Base-by-base conservation (phyloP, 2,888 invertebrate species). In the Serripes groenlandicus region DNA sequence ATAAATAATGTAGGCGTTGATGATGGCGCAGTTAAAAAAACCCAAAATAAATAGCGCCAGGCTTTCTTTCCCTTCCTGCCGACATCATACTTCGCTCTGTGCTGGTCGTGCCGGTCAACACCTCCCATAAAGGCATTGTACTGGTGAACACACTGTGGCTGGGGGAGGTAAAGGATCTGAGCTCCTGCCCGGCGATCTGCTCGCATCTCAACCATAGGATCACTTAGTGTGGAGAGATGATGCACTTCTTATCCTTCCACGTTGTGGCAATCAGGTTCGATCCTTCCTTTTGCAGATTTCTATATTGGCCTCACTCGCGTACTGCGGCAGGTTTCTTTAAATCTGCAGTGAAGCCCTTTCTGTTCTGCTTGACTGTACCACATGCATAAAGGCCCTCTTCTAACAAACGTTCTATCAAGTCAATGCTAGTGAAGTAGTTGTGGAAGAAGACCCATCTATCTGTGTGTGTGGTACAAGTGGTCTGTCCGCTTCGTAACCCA, bases 1-100 rank as follows among this genome's bases (percentile, higher is more conserved):
- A n/a, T n/a, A n/a, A n/a, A n/a, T n/a, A n/a, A n/a, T n/a, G 58
- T 71, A 76, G 11, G 85, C 79, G 70, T 81, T 79, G 18, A 77
- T 72, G 23, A 81, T 66, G 18, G 64, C 32, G 76, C 74, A 37
- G 81, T 81, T 21, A 79, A 18, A 0, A 81, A 9, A 66, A 81
- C 81, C 79, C 73, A 81, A 54, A 54, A 49, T 70, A 78, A 9
- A 76, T 81, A 81, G 3, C 54, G 60, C 76, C 72, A 76, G 15
- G 68, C 56, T 60, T 76, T 81, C 42, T 76, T 81, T 18, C 74
- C 52, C 21, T 60, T 54, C 37, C 77, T 73, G 21, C 70, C 74
- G 4, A 74, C 18, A 56, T 34, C 18, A 68, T 78, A 78, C 5
- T 23, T 69, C n/a, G 56, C 72, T 21, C 73, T 23, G 1, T 62